These are phyloP conservation scores for Nasonia longicornis DNA, from an alignment of 1,140 invertebrate genomes.

Conservation along the genomic window DNA sequence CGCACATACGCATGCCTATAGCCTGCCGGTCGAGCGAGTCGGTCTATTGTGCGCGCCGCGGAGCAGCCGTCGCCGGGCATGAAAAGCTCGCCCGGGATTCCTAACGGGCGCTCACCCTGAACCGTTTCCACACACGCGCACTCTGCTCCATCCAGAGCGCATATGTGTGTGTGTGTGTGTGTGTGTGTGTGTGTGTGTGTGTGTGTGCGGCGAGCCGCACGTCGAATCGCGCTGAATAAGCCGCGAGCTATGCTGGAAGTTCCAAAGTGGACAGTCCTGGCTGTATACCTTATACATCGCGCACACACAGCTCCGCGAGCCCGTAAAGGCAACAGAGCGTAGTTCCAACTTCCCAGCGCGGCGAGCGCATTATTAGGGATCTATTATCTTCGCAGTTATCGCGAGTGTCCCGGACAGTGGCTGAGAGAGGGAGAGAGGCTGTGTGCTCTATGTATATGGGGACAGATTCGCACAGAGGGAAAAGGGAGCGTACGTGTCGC, in stretches of 20 bases:
- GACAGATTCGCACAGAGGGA: constrained; percentile 23
- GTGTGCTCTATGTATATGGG: no score
- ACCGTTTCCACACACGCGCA: constrained; percentile 52
- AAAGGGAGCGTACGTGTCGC: background rate
- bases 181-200: no score
- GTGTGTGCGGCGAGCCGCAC: no score
- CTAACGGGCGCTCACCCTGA: constrained; percentile 65
- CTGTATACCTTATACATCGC: constrained; percentile 39
- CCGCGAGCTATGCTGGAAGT: constrained; percentile 14
- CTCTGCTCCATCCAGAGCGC: background rate
- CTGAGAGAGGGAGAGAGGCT: no score
- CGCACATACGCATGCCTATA: no score
- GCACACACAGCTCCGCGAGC: constrained; percentile 51
- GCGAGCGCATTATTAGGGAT: constrained; percentile 43
- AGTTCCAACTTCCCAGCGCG: constrained; percentile 64
- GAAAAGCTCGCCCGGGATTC: constrained; percentile 54
- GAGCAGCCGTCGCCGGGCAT: background rate
- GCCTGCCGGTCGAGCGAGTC: background rate
- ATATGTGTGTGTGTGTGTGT: no score
- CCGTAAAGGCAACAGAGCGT: constrained; percentile 64
- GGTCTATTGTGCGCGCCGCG: background rate
- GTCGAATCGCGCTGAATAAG: constrained; percentile 41
- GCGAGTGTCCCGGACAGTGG: background rate
- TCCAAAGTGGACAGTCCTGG: constrained; percentile 36
- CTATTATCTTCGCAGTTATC: constrained; percentile 47